Conservation (phyloP, 2,797 vertebrate genomes). For the Falco concolor region DNA sequence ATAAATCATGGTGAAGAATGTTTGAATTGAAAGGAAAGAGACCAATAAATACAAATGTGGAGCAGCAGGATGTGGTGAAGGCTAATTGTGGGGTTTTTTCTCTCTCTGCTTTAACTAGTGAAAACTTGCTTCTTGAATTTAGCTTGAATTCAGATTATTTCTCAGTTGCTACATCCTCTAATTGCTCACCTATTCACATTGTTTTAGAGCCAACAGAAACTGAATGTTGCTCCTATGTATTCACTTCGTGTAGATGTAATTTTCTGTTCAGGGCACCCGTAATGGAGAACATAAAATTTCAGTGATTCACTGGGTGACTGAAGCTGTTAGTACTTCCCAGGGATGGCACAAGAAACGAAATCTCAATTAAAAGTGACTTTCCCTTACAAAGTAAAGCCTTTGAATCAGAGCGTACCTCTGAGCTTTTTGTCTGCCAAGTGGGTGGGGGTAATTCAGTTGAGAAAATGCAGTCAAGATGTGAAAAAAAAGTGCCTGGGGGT, state of each 20-base stretch:
- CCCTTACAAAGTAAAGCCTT: neutral
- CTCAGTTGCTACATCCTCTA: neutral
- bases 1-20: neutral
- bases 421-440: conserved; percentile 5
- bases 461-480: conserved; percentile 40
- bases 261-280: neutral
- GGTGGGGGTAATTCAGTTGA: conserved; percentile 8
- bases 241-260: neutral
- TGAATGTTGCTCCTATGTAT: neutral
- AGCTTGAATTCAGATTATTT: neutral
- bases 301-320: neutral
- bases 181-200: neutral
- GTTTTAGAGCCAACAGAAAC: neutral
- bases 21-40: neutral
- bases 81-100: fast-evolving
- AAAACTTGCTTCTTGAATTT: neutral
- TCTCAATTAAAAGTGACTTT: conserved; percentile 15
- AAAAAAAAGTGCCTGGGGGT: neutral
- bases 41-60: neutral
- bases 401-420: neutral
- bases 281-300: neutral
- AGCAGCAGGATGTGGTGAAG: neutral
- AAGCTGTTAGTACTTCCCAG: neutral
- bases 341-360: conserved; percentile 19
- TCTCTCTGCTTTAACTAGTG: neutral